These are phyloP conservation scores for Cuculus canorus DNA, from an alignment of 2,797 vertebrate genomes.

Conservation along the genomic window DNA sequence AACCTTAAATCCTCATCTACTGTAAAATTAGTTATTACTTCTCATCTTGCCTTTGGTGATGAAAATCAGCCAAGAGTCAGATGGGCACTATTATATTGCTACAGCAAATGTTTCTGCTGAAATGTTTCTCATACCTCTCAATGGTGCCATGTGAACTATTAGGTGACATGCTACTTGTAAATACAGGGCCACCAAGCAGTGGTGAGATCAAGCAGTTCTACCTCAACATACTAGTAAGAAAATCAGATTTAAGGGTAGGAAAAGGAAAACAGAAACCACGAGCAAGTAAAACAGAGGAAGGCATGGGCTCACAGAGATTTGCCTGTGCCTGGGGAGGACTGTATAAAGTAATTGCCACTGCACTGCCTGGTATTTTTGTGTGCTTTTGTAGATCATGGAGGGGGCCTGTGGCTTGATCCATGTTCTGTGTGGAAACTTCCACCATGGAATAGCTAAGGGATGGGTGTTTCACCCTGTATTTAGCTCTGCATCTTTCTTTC, in stretches of 20 bases:
- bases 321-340: background rate
- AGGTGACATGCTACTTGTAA: background rate
- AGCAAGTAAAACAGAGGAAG: background rate
- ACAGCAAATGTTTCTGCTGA: background rate
- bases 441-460: background rate
- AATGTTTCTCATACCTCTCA: background rate
- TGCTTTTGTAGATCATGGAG: background rate
- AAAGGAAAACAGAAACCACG: background rate
- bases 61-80: conserved; percentile 5
- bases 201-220: background rate
- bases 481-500: background rate
- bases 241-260: background rate
- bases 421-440: background rate
- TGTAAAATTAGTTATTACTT: conserved; percentile 37
- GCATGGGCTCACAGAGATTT: background rate
- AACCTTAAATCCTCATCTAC: conserved; percentile 45
- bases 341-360: background rate
- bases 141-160: background rate
- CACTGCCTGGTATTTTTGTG: background rate
- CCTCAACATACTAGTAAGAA: background rate
- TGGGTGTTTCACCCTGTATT: background rate
- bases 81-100: background rate
- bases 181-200: background rate
- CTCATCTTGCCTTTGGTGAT: conserved; percentile 25
- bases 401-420: background rate